Evolutionary conservation across 2,797 vertebrate species (phyloP).

Genomic region (Pseudochromis fuscus): DNA sequence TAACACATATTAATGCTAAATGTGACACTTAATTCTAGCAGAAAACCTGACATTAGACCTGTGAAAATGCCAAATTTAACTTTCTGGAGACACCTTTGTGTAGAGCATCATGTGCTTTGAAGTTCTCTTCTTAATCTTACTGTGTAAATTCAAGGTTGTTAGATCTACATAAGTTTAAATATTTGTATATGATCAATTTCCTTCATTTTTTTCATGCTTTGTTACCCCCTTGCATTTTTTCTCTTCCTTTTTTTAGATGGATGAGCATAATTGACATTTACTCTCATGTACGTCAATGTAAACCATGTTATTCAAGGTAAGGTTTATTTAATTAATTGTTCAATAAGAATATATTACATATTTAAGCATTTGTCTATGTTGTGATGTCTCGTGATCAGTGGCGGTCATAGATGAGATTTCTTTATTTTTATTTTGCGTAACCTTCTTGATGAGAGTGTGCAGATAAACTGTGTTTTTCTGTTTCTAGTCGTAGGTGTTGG

Average conservation of each 20-base stretch:
- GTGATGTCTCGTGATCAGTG: neutral
- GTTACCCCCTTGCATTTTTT: no score
- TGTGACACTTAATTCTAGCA: neutral
- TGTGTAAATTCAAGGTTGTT: neutral
- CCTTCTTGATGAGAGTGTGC: conserved; percentile 17
- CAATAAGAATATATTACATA: neutral
- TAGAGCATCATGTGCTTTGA: neutral
- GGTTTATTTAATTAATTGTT: neutral
- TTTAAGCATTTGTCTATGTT: conserved; percentile 9
- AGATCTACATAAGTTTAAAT: neutral
- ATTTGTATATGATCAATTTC: neutral
- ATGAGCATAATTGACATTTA: neutral
- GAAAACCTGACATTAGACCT: neutral
- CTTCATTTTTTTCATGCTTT: neutral
- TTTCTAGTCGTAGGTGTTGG: conserved; percentile 16
- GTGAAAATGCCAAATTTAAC: neutral
- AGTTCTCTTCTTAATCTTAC: neutral
- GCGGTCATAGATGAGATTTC: conserved; percentile 19
- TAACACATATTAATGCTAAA: conserved; percentile 11
- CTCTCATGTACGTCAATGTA: neutral
- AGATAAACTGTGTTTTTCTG: conserved; percentile 11
- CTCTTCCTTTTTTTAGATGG: neutral
- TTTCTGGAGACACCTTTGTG: neutral
- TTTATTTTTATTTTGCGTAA: conserved; percentile 18
- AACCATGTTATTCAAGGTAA: neutral